phyloP scores from a whole-genome alignment of 2,113 vertebrate species.

The Strix aluco region DNA sequence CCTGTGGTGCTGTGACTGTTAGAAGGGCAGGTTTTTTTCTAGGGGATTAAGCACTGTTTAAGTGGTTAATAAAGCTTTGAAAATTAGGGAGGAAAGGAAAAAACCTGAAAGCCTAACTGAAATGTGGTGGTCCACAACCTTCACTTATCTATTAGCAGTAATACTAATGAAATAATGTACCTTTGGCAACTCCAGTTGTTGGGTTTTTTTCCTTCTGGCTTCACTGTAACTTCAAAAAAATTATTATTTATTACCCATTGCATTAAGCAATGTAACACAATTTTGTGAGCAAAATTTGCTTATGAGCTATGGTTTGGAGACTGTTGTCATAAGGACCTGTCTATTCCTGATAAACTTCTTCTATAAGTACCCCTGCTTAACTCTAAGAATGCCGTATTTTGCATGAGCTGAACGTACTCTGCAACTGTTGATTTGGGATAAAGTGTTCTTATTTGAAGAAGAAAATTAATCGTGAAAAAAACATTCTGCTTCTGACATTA shows the following conservation, averaged over 20 bases:
- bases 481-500: not conserved
- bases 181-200: not conserved
- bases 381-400: not conserved
- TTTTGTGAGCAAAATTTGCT: not conserved
- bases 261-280: not conserved
- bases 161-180: not conserved
- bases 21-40: not conserved
- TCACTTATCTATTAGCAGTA: not conserved
- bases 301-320: not conserved
- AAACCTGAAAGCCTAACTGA: not conserved
- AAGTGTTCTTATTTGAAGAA: not conserved
- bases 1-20: not conserved
- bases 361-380: not conserved
- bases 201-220: not conserved
- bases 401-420: not conserved
- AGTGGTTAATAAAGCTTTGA: not conserved
- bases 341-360: not conserved
- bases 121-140: not conserved
- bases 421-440: not conserved
- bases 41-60: not conserved
- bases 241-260: not conserved
- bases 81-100: not conserved
- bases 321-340: not conserved
- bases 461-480: not conserved
- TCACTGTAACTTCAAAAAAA: rapidly evolving